phyloP scores from a whole-genome alignment of 2,113 vertebrate species.

The Ceyx cyanopectus region DNA sequence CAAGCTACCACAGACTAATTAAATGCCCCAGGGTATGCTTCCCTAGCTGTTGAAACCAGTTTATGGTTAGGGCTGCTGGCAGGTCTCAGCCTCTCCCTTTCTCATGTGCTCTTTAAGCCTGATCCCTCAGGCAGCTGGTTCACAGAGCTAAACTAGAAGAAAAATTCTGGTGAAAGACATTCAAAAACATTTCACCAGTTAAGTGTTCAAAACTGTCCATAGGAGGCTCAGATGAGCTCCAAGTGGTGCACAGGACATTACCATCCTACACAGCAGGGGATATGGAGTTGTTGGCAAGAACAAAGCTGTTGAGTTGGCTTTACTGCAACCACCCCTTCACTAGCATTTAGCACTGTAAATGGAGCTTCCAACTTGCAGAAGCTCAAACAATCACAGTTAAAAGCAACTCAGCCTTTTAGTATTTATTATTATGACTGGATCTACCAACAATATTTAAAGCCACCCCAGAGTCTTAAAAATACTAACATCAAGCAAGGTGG shows the following conservation, averaged over 20 bases:
- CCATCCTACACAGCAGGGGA: not conserved
- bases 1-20: not conserved
- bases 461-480: not conserved
- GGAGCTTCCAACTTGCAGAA: not conserved
- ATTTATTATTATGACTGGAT: not conserved
- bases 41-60: not conserved
- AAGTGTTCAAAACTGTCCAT: not conserved
- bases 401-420: not conserved
- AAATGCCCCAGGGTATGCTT: not conserved
- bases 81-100: not conserved
- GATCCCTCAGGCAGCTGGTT: not conserved
- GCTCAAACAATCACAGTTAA: not conserved
- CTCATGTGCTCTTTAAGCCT: not conserved
- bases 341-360: not conserved
- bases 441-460: not conserved
- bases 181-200: not conserved
- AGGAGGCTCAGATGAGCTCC: not conserved
- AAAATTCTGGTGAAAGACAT: not conserved
- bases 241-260: not conserved
- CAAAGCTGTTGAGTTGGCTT: fast-evolving
- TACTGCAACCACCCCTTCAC: not conserved
- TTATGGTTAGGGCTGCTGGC: not conserved
- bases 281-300: not conserved
- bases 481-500: not conserved
- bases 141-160: not conserved